Base-by-base conservation (phyloP, 2,797 vertebrate species). In the Todus mexicanus region DNA sequence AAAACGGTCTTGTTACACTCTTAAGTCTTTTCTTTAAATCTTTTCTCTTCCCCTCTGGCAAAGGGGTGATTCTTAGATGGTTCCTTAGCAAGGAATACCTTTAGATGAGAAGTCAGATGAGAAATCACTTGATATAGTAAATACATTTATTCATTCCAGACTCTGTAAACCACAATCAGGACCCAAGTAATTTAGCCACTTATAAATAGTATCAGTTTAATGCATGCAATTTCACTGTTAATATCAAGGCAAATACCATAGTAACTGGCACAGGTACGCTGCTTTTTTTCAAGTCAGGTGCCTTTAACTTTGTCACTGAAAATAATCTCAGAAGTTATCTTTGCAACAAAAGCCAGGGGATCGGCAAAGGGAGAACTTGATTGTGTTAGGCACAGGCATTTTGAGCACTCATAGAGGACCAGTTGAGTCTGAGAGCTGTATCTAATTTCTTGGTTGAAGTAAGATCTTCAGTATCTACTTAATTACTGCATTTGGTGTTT, bases 91-190 rank as follows among this genome's bases (percentile, higher is more conserved):
- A 74, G 27, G n/a, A 57, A 21, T 37, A 37, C 4, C 15, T 23
- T 45, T 45, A 84, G 87, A 38, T 38, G 45, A 89, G 78, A 79
- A 89, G 14, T 42, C n/a, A 80, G 80, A 42, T 31, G 31, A 86
- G 53, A 76, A 85, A n/a, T 63, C 18, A 37, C 51, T 91, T 89
- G 50, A 90, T 61, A 79, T 21, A 27, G 13, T 65, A 78, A 56
- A 61, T 63, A 9, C 29, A 18, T 57, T 26, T 1, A 19, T 83
- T 76, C 17, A 18, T 66, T 85, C 16, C 29, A 48, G 15, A 25
- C 16, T 66, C 22, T 1, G 2, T 56, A 68, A 51, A 57, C 20
- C 21, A 40, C 48, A 61, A 3, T 48, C 38, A 17, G 12, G 9
- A 25, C 31, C 35, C 15, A 54, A 22, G 35, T 45, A n/a, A 54